Evolutionary conservation across 2,113 vertebrate genomes (phyloP).

Genomic region (Chionodraco myersi): DNA sequence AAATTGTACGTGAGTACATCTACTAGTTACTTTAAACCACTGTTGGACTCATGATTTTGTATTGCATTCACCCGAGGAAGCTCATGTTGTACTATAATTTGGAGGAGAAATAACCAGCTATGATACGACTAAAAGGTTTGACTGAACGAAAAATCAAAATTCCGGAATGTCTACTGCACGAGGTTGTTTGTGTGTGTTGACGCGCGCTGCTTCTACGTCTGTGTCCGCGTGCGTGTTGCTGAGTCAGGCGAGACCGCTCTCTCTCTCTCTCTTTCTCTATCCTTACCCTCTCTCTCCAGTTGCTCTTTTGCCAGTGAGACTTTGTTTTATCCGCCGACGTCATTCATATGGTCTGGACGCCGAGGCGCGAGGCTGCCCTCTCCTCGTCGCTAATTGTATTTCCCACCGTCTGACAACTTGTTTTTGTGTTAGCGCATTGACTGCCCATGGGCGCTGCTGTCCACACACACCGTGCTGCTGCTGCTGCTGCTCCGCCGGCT

Average conservation of each 20-base stretch:
- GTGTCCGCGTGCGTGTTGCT: constrained; percentile 69
- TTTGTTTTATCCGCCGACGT: constrained; percentile 68
- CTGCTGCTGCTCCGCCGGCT: constrained; percentile 44
- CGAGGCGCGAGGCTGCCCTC: constrained; percentile 34
- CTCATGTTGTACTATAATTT: not conserved
- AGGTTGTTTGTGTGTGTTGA: not conserved
- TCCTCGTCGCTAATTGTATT: constrained; percentile 24
- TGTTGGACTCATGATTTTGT: no score
- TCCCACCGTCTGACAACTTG: constrained; percentile 69
- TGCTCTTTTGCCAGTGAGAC: constrained; percentile 39
- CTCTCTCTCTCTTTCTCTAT: not conserved
- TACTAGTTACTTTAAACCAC: no score
- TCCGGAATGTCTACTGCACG: not conserved
- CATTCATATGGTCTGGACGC: constrained; percentile 46
- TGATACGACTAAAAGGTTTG: not conserved
- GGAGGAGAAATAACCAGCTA: not conserved
- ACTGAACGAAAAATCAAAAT: constrained; percentile 2
- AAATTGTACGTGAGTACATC: no score
- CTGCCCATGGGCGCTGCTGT: constrained; percentile 67
- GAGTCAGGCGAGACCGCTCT: constrained; percentile 78
- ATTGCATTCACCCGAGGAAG: not conserved
- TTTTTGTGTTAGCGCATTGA: constrained; percentile 66
- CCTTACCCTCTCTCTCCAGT: constrained; percentile 33
- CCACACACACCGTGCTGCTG: constrained; percentile 10
- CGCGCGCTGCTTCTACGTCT: constrained; percentile 14